Conservation (phyloP, 2,888 invertebrate genomes). For the Diabrotica balteata region DNA sequence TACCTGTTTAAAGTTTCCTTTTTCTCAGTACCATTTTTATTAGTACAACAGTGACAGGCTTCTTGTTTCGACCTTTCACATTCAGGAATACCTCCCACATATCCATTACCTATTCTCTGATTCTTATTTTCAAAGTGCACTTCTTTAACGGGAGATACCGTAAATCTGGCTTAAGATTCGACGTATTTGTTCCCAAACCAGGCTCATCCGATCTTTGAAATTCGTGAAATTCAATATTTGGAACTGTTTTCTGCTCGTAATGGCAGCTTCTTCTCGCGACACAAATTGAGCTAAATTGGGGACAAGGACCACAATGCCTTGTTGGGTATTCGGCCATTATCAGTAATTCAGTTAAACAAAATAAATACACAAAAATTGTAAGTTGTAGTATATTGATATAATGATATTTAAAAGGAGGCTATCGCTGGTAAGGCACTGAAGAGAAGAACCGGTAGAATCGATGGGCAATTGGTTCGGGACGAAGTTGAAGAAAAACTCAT, state of each 20-base stretch:
- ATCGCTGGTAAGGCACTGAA: constrained; percentile 80
- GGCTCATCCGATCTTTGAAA: constrained; percentile 41
- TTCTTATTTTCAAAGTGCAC: constrained; percentile 5
- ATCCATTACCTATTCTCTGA: constrained; percentile 7
- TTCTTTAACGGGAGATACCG: constrained; percentile 36
- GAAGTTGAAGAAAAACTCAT: constrained; percentile 78
- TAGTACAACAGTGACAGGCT: neutral
- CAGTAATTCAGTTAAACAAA: constrained; percentile 29
- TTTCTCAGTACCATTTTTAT: neutral
- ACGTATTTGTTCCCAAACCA: constrained; percentile 43
- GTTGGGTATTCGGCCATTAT: constrained; percentile 54
- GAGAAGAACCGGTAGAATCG: constrained; percentile 71
- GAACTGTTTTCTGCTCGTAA: constrained; percentile 20
- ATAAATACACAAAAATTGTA: too few species aligned
- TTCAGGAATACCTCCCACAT: constrained; percentile 29
- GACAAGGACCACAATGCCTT: constrained; percentile 51
- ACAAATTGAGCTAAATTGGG: constrained; percentile 47
- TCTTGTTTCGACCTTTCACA: neutral
- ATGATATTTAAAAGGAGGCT: constrained; percentile 64
- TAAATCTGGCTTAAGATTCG: constrained; percentile 47
- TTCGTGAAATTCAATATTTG: constrained; percentile 29
- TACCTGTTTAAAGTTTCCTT: constrained; percentile 10
- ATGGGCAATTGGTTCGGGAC: constrained; percentile 78
- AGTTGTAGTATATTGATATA: too few species aligned
- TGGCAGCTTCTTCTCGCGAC: constrained; percentile 20